A percentile compares a stretch with the other conserved stretches of the same genome.
Evolutionary conservation across 1,140 invertebrate species (phyloP).

Genomic region (Arctopsyche grandis): DNA sequence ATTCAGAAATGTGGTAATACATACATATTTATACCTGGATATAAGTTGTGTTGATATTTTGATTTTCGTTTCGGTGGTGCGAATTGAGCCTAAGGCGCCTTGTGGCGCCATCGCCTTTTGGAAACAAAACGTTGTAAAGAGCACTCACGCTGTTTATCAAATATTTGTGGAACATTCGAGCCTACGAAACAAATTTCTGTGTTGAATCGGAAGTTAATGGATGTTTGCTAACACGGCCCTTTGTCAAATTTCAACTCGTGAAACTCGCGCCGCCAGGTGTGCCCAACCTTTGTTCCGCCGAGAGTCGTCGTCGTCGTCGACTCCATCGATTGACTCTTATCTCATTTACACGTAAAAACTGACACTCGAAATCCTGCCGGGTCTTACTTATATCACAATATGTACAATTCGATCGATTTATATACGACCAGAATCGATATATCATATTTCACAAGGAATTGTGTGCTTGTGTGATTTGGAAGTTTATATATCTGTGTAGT

Average conservation of each 20-base stretch:
- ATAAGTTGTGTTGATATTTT: neutral
- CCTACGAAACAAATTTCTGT: slow-evolving; percentile 54
- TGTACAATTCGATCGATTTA: too few species aligned
- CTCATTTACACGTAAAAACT: too few species aligned
- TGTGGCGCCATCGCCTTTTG: slow-evolving; percentile 35
- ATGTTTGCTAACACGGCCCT: slow-evolving; percentile 54
- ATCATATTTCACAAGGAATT: too few species aligned
- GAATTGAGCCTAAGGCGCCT: neutral
- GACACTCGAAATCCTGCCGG: too few species aligned
- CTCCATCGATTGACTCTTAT: neutral
- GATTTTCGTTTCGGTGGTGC: neutral
- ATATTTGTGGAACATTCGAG: slow-evolving; percentile 54
- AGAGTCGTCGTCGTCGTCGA: neutral
- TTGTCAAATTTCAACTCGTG: slow-evolving; percentile 52
- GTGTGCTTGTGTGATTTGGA: too few species aligned
- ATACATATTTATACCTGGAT: neutral
- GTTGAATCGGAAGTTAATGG: slow-evolving; percentile 55
- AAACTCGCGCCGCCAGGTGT: slow-evolving; percentile 15
- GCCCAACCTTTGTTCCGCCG: neutral
- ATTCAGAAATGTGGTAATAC: too few species aligned
- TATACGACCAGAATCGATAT: too few species aligned
- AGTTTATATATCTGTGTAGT: too few species aligned
- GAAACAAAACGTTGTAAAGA: slow-evolving; percentile 49
- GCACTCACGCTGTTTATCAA: slow-evolving; percentile 53
- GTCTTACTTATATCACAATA: too few species aligned